Base-by-base conservation (phyloP, 2,888 invertebrate genomes). In the Cryptus armator region DNA sequence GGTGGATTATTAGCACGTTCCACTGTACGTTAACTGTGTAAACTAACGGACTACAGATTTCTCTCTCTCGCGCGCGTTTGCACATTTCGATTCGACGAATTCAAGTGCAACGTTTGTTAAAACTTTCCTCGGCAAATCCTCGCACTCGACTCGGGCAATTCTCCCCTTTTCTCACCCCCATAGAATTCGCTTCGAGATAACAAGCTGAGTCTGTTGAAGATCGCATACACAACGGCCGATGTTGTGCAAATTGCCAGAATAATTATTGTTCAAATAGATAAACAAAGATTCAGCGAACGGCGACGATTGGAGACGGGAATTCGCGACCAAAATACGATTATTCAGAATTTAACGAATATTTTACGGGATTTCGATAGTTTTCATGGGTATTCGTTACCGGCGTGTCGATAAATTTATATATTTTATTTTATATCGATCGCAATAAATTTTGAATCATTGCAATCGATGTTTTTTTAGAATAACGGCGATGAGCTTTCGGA, bases 181-280 rank as follows among this genome's bases (percentile, higher is more conserved):
- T 3, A 37, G 19, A 12, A 3, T 66, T 37, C 43, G 10, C 10
- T 24, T 29, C 43, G 66, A 12, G 77, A 81, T 84, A 84, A 84
- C 84, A 74, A 84, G 81, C 78, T 85, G 82, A 83, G 56, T 83
- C 66, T 19, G 72, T 51, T 32, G 66, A 83, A 72, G 71, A 71
- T 16, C 43, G 71, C 16, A 32, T 32, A 32, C 46, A 56, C 6
- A 78, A 68, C 59, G 44, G 37, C 68, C 68, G 46, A 78, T 72
- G 66, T 68, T 67, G 59, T 62, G 56, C 48, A 32, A 77, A 72
- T 71, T 71, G 75, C 64, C 12, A 24, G 75, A 77, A 81, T 74
- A 66, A 84, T 84, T 78, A 74, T 84, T 84, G 81, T 72, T 53
- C 59, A 66, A 68, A 71, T 64, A 71, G 53, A 44, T n/a, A 37